phyloP scores from a whole-genome alignment of 1,140 invertebrate species.

The Protaetia brevitarsis region DNA sequence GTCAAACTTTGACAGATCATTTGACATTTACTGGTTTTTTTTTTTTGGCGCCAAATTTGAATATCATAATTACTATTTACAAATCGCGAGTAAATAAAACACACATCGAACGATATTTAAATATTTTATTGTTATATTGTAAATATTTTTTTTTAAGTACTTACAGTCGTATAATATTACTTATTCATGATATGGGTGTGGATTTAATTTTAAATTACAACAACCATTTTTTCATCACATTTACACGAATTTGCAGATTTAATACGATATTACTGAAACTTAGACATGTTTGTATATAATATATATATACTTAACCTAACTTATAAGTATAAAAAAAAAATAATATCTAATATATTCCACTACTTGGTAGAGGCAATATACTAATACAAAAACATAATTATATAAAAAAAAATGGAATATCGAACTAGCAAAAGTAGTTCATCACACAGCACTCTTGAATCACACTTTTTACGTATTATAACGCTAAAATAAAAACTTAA shows the following conservation, averaged over 20 bases:
- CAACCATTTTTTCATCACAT: not conserved
- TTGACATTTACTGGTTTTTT: too few species aligned
- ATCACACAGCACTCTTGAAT: conserved; percentile 20
- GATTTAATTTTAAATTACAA: not conserved
- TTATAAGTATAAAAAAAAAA: not conserved
- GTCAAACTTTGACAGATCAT: too few species aligned
- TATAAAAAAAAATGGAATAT: conserved; percentile 6
- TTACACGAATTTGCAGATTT: not conserved
- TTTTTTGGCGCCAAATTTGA: too few species aligned
- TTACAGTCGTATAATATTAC: too few species aligned
- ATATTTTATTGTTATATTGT: too few species aligned
- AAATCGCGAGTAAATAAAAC: too few species aligned
- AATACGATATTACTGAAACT: not conserved
- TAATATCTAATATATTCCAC: conserved; percentile 5
- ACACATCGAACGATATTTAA: too few species aligned
- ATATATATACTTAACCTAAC: conserved; percentile 3
- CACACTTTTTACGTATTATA: not conserved
- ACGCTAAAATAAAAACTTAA: conserved; percentile 6
- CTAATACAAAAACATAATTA: not conserved
- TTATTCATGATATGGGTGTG: not conserved
- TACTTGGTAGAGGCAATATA: conserved; percentile 21
- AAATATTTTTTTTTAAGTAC: conserved; percentile 15
- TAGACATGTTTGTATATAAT: not conserved
- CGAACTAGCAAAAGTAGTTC: not conserved
- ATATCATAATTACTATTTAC: too few species aligned